phyloP scores from a whole-genome alignment of 2,797 vertebrate species.

The Neostethus bicornis region DNA sequence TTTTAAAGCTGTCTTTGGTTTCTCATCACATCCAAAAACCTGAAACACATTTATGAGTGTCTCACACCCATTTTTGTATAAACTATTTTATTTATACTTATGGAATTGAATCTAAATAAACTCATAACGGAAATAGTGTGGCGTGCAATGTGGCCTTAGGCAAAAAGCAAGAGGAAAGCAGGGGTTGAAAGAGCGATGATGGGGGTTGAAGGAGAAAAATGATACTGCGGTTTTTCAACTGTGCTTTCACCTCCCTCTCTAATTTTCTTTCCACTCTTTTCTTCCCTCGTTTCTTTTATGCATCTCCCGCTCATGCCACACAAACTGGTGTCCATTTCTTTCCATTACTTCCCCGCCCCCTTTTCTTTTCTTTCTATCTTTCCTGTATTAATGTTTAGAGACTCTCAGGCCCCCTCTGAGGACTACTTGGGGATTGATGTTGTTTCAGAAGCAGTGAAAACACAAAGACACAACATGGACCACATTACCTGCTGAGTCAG shows the following conservation, averaged over 20 bases:
- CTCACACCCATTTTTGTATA: conserved; percentile 15
- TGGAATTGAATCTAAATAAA: conserved; percentile 9
- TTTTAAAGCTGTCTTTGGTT: too few relatives aligned
- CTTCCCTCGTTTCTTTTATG: conserved; percentile 49
- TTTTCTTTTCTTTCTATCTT: neutral
- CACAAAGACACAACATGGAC: neutral
- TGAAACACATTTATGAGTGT: too few relatives aligned
- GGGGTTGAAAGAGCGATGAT: conserved; percentile 34
- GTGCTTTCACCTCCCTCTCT: conserved; percentile 65
- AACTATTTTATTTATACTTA: neutral
- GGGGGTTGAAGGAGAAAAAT: conserved; percentile 50
- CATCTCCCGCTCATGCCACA: conserved; percentile 53
- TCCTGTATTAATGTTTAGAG: neutral
- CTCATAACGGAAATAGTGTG: neutral
- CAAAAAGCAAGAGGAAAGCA: neutral
- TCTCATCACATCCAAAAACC: too few relatives aligned
- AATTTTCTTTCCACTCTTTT: conserved; percentile 45
- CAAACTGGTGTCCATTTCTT: conserved; percentile 51
- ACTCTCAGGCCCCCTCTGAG: conserved; percentile 1
- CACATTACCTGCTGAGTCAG: neutral
- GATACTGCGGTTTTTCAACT: conserved; percentile 52
- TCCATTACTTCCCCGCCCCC: conserved; percentile 18
- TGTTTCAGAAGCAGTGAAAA: conserved; percentile 10
- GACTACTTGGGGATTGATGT: neutral
- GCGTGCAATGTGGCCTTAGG: conserved; percentile 15